Evolutionary conservation across 2,888 invertebrate genomes (phyloP), one percentile per base, ranked within the genome.

Genomic region (Boloria euphrosyne): DNA sequence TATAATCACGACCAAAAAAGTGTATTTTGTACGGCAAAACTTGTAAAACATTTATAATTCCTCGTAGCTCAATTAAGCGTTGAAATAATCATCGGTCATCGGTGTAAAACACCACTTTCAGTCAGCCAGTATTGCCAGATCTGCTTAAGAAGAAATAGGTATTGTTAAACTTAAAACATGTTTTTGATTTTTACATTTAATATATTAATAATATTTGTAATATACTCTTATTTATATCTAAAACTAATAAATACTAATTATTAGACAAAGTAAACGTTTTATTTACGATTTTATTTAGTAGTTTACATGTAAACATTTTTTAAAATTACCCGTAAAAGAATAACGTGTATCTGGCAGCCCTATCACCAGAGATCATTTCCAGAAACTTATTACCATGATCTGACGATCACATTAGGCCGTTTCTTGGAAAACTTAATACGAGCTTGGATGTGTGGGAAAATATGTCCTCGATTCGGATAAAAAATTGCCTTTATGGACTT

Each of bases 381-480:
- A 75, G 72, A 58, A 73, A 75, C 66, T 68, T 74, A 75, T 74
- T 75, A 74, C 69, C 38, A 71, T 66, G 70, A 63, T 69, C 72
- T 60, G 66, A 66, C 50, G 54, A 55, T 65, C 69, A 67, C 72
- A 74, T 71, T 71, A 73, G 71, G 68, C 47, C 62, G 58, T 22
- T 75, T 75, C 73, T 69, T 44, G 69, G 75, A 74, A 75, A 58
- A 63, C 49, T 54, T 59, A 46, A 65, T 59, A 50, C 64, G 17
- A 51, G 22, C 61, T 17, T 46, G 58, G 64, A 67, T 65, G 65
- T 70, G 62, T 59, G 62, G 68, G 58, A 55, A 63, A 69, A 62
- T 66, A 67, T 67, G 57, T 58, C 63, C 63, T 63, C 59, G 50
- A 63, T 63, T 63, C 43, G 50, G 63, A 57, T 63, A 63, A 63